Evolutionary conservation across 1,140 invertebrate genomes (phyloP).

Genomic region (Dreissena polymorpha): DNA sequence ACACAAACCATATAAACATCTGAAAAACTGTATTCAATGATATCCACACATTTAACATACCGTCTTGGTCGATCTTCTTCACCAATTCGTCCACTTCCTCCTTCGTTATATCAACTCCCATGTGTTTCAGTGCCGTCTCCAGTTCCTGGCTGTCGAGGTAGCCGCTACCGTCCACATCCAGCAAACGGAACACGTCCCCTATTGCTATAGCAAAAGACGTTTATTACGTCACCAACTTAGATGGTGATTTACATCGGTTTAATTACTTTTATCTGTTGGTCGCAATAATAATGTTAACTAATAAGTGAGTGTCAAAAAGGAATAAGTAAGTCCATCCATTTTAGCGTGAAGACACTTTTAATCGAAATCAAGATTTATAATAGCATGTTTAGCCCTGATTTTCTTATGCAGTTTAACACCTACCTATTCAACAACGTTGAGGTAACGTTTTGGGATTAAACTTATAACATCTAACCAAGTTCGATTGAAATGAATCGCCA

Average conservation of each 20-base stretch:
- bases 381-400: too few relatives aligned
- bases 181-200: conserved; percentile 33
- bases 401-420: too few relatives aligned
- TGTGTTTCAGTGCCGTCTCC: conserved; percentile 37
- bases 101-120: conserved; percentile 30
- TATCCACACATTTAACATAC: neutral
- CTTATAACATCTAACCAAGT: too few relatives aligned
- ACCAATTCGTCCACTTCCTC: conserved; percentile 28
- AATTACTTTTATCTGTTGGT: neutral
- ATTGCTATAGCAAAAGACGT: conserved; percentile 24
- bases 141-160: conserved; percentile 26
- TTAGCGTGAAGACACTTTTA: too few relatives aligned
- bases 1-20: neutral
- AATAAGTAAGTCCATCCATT: too few relatives aligned
- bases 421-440: too few relatives aligned
- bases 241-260: neutral
- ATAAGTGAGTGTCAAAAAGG: too few relatives aligned
- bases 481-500: too few relatives aligned
- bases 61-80: conserved; percentile 37
- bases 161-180: conserved; percentile 35
- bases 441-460: too few relatives aligned
- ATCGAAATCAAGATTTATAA: too few relatives aligned
- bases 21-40: neutral
- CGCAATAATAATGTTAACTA: too few relatives aligned
- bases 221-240: neutral